Evolutionary conservation across 2,797 vertebrate genomes (phyloP).

Genomic region (Scolopax rusticola): DNA sequence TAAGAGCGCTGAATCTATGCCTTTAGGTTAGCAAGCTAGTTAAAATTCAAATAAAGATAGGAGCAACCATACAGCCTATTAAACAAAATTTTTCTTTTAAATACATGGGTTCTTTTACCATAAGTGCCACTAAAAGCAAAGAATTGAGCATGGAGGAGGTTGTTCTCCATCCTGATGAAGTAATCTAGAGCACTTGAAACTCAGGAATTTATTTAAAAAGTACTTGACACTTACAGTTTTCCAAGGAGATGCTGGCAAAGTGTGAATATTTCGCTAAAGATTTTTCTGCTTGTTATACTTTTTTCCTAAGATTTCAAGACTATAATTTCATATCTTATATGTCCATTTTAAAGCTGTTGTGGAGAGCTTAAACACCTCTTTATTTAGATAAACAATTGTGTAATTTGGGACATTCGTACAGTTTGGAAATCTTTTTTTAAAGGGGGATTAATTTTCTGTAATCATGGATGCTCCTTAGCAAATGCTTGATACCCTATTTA

Average conservation of each 20-base stretch:
- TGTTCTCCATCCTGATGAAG: neutral
- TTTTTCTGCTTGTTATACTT: neutral
- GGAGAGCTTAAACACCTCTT: neutral
- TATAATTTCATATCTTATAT: neutral
- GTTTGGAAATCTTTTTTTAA: neutral
- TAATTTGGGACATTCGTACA: neutral
- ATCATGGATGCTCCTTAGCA: neutral
- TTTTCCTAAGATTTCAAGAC: neutral
- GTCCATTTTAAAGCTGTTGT: neutral
- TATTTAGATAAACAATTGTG: neutral
- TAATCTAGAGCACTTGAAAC: neutral
- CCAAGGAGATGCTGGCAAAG: neutral
- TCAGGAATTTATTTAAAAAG: neutral
- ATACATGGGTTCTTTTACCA: neutral
- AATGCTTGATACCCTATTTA: neutral
- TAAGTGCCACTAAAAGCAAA: neutral
- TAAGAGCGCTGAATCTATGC: neutral
- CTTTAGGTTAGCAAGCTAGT: neutral
- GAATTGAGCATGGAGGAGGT: accelerated
- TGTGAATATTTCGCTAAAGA: neutral
- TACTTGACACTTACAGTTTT: neutral
- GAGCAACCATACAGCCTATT: neutral
- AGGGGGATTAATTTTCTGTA: neutral
- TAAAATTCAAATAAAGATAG: neutral
- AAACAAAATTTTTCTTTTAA: neutral